Evolutionary conservation across 2,797 vertebrate genomes (phyloP).

Genomic region (Simalia tracyae): DNA sequence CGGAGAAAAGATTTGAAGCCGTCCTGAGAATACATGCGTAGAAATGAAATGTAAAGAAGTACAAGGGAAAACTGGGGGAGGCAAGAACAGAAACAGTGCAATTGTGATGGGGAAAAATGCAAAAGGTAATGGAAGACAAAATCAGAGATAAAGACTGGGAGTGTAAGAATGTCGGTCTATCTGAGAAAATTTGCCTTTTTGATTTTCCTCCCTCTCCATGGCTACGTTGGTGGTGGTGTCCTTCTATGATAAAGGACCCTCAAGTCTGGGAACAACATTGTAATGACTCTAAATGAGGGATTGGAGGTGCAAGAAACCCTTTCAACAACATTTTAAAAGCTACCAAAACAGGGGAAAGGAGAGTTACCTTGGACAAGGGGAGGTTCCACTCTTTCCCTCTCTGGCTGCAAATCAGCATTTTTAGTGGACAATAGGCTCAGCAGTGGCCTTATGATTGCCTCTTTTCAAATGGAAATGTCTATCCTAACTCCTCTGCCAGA

Average conservation of each 20-base stretch:
- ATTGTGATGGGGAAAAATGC: constrained; percentile 17
- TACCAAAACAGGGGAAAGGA: constrained; percentile 56
- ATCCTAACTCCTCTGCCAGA: constrained; percentile 89
- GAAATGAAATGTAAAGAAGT: constrained; percentile 60
- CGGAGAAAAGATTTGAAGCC: constrained; percentile 48
- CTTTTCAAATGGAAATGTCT: constrained; percentile 99
- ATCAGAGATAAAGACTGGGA: background rate
- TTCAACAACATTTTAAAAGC: constrained; percentile 71
- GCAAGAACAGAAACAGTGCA: background rate
- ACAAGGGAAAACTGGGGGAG: constrained; percentile 39
- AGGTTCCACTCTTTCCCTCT: constrained; percentile 79
- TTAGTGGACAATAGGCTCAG: constrained; percentile 97
- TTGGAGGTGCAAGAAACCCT: constrained; percentile 75
- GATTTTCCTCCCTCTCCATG: constrained; percentile 74
- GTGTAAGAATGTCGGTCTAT: constrained; percentile 78
- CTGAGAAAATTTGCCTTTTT: constrained; percentile 69
- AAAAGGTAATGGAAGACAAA: constrained; percentile 69
- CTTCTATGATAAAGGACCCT: constrained; percentile 70
- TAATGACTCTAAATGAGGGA: constrained; percentile 75
- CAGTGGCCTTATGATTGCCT: constrained; percentile 97
- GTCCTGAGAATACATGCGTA: constrained; percentile 43
- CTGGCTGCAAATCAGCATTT: constrained; percentile 87
- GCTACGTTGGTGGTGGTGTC: constrained; percentile 55
- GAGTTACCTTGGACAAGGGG: constrained; percentile 80
- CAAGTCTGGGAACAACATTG: constrained; percentile 71